Conservation (phyloP, 1,140 invertebrate species). For the Leucophenga varia region DNA sequence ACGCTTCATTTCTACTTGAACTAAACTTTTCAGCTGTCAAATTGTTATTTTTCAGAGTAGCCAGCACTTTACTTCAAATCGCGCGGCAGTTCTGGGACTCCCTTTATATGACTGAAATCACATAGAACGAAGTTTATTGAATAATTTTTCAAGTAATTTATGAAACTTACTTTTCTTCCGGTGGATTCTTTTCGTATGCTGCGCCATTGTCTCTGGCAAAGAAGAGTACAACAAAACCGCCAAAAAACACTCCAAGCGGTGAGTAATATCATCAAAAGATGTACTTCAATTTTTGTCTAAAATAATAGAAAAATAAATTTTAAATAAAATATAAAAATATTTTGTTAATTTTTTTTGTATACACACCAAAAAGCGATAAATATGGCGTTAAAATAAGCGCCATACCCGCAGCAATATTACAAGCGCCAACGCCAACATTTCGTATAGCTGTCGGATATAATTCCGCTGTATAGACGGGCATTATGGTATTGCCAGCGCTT, state of each 20-base stretch:
- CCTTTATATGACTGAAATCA: too few species aligned
- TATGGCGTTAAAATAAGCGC: slow-evolving; percentile 73
- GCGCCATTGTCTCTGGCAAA: slow-evolving; percentile 46
- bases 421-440: slow-evolving; percentile 72
- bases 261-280: slow-evolving; percentile 56
- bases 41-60: too few species aligned
- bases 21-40: too few species aligned
- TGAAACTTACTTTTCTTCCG: slow-evolving; percentile 23
- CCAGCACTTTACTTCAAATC: too few species aligned
- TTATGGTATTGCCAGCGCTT: slow-evolving; percentile 69
- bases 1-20: too few species aligned
- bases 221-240: slow-evolving; percentile 56
- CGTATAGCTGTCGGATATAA: slow-evolving; percentile 72
- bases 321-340: neutral
- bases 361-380: slow-evolving; percentile 70
- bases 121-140: too few species aligned
- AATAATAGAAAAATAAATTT: neutral
- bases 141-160: too few species aligned
- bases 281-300: slow-evolving; percentile 55
- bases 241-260: slow-evolving; percentile 56
- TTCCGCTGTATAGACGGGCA: slow-evolving; percentile 74
- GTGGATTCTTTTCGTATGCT: slow-evolving; percentile 8
- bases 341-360: neutral
- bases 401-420: slow-evolving; percentile 69
- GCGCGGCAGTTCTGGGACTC: too few species aligned